phyloP scores from a whole-genome alignment of 2,888 invertebrate species.

The Euphydryas editha region DNA sequence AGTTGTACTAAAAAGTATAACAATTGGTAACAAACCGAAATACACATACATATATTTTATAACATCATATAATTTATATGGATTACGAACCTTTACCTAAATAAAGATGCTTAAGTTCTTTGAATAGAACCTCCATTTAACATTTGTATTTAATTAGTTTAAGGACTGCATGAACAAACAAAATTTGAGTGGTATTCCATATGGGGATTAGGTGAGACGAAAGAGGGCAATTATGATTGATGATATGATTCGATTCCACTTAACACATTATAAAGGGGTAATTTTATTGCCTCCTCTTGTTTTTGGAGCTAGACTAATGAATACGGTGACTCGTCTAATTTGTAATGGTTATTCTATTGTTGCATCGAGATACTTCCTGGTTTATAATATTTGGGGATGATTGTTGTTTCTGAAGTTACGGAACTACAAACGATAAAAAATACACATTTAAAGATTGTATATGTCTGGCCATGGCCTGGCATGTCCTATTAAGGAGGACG shows the following conservation, averaged over 20 bases:
- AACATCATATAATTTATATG: too few species aligned
- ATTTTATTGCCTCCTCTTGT: slow-evolving; percentile 77
- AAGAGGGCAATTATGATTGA: slow-evolving; percentile 79
- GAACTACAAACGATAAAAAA: too few species aligned
- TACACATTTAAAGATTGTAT: too few species aligned
- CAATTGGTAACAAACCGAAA: too few species aligned
- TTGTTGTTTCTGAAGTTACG: not conserved
- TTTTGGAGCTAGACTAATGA: slow-evolving; percentile 79
- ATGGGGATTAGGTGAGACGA: slow-evolving; percentile 48
- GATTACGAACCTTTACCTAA: slow-evolving; percentile 14
- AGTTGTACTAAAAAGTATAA: too few species aligned
- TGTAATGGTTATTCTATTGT: slow-evolving; percentile 49
- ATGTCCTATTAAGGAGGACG: too few species aligned
- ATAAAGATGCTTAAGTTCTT: slow-evolving; percentile 18
- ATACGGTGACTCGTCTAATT: slow-evolving; percentile 69
- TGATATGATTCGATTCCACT: slow-evolving; percentile 82
- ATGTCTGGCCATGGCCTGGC: too few species aligned
- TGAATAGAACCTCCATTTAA: slow-evolving; percentile 26
- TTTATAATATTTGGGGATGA: slow-evolving; percentile 14
- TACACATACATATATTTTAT: too few species aligned
- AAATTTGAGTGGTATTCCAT: slow-evolving; percentile 40
- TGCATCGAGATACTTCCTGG: slow-evolving; percentile 11
- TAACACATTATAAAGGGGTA: slow-evolving; percentile 80
- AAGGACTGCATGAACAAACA: slow-evolving; percentile 36
- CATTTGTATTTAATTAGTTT: slow-evolving; percentile 40